Evolutionary conservation across 2,113 vertebrate genomes (phyloP), one percentile per base, ranked within the genome.

Genomic region (Leiothrix lutea): DNA sequence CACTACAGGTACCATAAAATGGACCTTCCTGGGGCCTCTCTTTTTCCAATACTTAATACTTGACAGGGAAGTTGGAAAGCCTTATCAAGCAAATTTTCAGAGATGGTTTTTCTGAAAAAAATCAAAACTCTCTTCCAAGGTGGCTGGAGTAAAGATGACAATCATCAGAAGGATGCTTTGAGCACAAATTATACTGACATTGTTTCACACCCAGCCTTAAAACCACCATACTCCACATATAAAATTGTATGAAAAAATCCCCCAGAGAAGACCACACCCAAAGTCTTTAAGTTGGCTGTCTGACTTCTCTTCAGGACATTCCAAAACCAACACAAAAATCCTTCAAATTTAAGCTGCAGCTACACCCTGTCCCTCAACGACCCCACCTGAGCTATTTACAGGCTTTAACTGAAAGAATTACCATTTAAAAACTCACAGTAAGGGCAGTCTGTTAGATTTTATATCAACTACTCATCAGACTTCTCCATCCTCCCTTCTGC

Each of bases 161-260:
- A 33, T 42, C 17, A 45, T 42, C 9, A 62, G 11, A 29, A 53
- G 15, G 14, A 81, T 33, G 12, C 38, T 64, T 3, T 15, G 40
- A 21, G 29, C 31, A 61, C 6, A 19, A 29, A 53, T 56, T 5
- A 10, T 4, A 45, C 5, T 29, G 25, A 86, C 7, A 25, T 6
- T 10, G 18, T 33, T 67, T 26, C n/a, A 35, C 2, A 33, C 12
- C 7, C 22, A 24, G 9, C 35, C 51, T 54, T 47, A 48, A 47
- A 62, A 61, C 2, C 17, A 38, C 11, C 40, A 20, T 2, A 21
- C 1, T 8, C 33, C 22, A 1, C 3, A 8, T 2, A 11, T 18
- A 50, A 82, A 40, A 48, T 12, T 15, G 8, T 1, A 47, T 0
- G 0, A 6, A 47, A 80, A 24, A 62, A 31, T 25, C 3, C 4